A percentile compares a stretch with the other conserved stretches of the same genome.
These are phyloP conservation scores for Dendrocopos noguchii DNA, from an alignment of 2,113 vertebrate species.

Conservation along the genomic window DNA sequence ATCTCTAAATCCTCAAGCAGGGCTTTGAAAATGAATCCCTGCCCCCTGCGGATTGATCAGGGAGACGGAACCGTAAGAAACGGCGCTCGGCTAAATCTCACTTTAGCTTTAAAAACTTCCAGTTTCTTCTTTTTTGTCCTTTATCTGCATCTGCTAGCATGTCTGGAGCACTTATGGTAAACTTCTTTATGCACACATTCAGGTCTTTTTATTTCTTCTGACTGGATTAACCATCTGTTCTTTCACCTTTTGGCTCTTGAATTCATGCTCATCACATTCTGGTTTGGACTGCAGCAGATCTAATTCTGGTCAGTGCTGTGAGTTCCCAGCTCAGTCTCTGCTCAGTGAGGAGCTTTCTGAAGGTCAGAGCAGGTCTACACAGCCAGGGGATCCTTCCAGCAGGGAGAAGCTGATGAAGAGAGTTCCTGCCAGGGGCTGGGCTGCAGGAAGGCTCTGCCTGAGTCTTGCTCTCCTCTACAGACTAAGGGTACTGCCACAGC, in stretches of 20 bases:
- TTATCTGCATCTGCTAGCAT: background rate
- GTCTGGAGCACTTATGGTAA: background rate
- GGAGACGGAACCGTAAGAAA: background rate
- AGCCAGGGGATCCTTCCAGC: no score
- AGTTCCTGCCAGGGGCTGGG: no score
- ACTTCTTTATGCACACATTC: background rate
- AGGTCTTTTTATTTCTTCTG: background rate
- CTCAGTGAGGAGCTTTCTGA: no score
- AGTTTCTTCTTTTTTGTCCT: background rate
- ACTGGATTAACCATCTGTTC: background rate
- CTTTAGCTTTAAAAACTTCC: background rate
- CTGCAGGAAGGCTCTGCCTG: no score
- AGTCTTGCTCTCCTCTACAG: no score
- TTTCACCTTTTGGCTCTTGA: background rate
- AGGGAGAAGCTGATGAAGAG: no score
- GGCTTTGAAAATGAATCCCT: background rate
- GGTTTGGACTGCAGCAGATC: no score
- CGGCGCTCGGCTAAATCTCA: background rate
- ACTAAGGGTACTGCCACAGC: no score
- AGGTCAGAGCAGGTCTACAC: no score
- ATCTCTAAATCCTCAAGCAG: background rate
- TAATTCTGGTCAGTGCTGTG: no score
- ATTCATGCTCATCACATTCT: background rate
- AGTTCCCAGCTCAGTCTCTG: no score
- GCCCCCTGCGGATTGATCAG: background rate